These are phyloP conservation scores for Liopterus haemorrhoidalis DNA, from an alignment of 2,888 invertebrate genomes.

Conservation along the genomic window DNA sequence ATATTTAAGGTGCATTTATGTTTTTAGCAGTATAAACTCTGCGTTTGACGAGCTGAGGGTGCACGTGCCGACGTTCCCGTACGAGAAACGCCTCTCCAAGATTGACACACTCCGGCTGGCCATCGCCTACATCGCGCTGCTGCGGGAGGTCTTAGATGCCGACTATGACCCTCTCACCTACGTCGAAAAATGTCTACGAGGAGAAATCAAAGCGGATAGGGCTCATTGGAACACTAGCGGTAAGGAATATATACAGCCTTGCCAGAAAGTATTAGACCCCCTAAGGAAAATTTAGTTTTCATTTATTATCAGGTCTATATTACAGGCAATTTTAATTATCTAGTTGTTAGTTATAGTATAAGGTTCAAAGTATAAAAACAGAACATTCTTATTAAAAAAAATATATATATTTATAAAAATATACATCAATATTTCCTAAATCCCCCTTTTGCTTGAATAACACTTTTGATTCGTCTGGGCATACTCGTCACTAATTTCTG, in stretches of 20 bases:
- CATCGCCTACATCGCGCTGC: constrained; percentile 93
- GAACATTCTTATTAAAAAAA: too few relatives aligned
- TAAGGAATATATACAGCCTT: constrained; percentile 43
- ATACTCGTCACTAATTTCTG: too few relatives aligned
- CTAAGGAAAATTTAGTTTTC: not conserved
- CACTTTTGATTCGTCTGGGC: too few relatives aligned
- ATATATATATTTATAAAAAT: too few relatives aligned
- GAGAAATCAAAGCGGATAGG: constrained; percentile 81
- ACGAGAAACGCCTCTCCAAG: constrained; percentile 96
- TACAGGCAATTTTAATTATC: too few relatives aligned
- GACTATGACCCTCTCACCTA: constrained; percentile 89
- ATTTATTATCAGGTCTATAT: too few relatives aligned
- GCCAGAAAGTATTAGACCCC: not conserved
- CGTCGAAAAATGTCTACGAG: constrained; percentile 85
- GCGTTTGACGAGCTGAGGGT: constrained; percentile 97
- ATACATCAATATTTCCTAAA: too few relatives aligned
- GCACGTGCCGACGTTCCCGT: constrained; percentile 98
- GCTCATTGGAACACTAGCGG: constrained; percentile 97
- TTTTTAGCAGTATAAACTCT: constrained; percentile 95
- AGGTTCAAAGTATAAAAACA: too few relatives aligned
- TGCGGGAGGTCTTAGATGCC: constrained; percentile 81
- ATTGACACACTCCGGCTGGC: constrained; percentile 96
- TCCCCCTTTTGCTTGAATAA: too few relatives aligned
- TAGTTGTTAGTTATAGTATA: too few relatives aligned
- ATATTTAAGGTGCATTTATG: constrained; percentile 22